A percentile compares a stretch with the other conserved stretches of the same genome.
Conservation (phyloP, 1,140 invertebrate genomes). For the Drosophila tsacasi region DNA sequence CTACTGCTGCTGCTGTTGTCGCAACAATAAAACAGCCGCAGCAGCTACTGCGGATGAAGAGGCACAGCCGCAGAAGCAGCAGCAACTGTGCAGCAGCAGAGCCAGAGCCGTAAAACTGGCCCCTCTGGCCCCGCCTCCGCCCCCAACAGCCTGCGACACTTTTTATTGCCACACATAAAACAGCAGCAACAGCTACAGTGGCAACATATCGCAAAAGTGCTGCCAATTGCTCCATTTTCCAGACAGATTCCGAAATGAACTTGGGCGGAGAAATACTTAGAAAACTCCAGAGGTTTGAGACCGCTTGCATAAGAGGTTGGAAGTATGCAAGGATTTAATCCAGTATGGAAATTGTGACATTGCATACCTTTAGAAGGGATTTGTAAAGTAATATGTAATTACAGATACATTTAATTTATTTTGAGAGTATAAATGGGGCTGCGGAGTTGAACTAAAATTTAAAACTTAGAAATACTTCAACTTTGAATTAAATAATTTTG, state of each 20-base stretch:
- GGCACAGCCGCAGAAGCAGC: conserved; percentile 11
- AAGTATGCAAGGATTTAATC: background rate
- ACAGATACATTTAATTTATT: background rate
- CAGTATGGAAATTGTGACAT: too few relatives aligned
- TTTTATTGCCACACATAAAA: conserved; percentile 80
- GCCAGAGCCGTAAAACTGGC: conserved; percentile 66
- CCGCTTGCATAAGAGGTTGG: too few relatives aligned
- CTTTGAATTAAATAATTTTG: too few relatives aligned
- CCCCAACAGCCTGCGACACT: conserved; percentile 60
- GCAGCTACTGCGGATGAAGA: conserved; percentile 17
- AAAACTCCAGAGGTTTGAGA: background rate
- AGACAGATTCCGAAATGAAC: background rate
- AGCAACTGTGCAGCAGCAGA: conserved; percentile 22
- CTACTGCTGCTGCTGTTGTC: conserved; percentile 65
- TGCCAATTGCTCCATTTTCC: conserved; percentile 15
- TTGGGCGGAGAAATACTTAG: background rate
- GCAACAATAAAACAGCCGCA: conserved; percentile 64
- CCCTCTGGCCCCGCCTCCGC: conserved; percentile 47
- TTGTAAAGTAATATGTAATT: background rate
- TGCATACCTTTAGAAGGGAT: background rate
- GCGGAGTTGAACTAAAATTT: too few relatives aligned
- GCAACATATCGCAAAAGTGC: conserved; percentile 25
- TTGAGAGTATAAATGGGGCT: background rate
- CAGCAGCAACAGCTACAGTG: conserved; percentile 53
- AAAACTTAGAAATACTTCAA: too few relatives aligned